Base-by-base conservation (phyloP, 2,113 vertebrate genomes). In the Prochilodus magdalenae region DNA sequence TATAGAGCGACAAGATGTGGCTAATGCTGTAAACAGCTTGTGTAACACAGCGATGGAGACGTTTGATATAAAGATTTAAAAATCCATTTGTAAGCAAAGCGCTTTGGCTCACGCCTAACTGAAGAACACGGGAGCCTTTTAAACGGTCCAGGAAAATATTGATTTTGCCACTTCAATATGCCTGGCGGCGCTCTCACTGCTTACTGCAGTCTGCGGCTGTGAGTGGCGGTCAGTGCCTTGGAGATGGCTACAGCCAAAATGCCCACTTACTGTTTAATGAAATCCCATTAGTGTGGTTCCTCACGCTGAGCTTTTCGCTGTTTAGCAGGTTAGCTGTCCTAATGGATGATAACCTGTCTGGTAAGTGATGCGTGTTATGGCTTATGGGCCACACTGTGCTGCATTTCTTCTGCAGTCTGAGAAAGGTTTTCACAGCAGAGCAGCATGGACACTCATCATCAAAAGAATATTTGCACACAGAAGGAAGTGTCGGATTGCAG, bases 261-360 rank as follows among this genome's bases (percentile, higher is more conserved):
- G 44, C 11, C 72, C 44, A 65, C 77, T 83, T 82, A 87, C 40
- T 66, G 66, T 82, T 69, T 83, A 83, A 83, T 84, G 75, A 73
- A 83, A 83, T 65, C 60, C 74, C 65, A 44, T 82, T 77, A 79
- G 73, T 5, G 44, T 26, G 16, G 72, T 63, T 77, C 69, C 76
- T 70, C 26, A n/a, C 36, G 63, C 66, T 73, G 77, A 74, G 69
- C 60, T 77, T 63, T 69, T 51, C 40, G 57, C 57, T 66, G 82
- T 79, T 63, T 30, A 67, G 79, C 33, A 78, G 80, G 73, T 83
- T 70, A 72, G 55, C 75, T 49, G 66, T 36, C 62, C 80, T 73
- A 78, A 80, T 77, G 70, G 59, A 75, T 60, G 72, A 70, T 76
- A 53, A 67, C 49, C 24, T 26, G 33, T 15, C 59, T 12, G 70